Evolutionary conservation across 1,140 invertebrate genomes (phyloP).

Genomic region (Idris sp.): DNA sequence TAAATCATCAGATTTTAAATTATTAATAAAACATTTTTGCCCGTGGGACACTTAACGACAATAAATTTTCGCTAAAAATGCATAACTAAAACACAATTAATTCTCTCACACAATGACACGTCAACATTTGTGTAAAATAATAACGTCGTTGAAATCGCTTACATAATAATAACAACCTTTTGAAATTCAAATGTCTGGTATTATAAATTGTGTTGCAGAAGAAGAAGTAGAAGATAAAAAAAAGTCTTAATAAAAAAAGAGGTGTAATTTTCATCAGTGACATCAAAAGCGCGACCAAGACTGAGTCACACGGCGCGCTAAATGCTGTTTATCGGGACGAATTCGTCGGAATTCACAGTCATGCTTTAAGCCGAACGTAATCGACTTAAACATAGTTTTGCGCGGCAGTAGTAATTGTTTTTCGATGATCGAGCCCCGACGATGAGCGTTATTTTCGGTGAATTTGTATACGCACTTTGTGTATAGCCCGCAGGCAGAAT

Average conservation of each 20-base stretch:
- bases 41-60: constrained; percentile 18
- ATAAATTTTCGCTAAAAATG: too few species aligned
- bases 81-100: constrained; percentile 35
- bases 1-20: too few species aligned
- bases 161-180: constrained; percentile 40
- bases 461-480: constrained; percentile 47
- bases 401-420: constrained; percentile 45
- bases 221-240: constrained; percentile 8
- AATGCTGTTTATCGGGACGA: constrained; percentile 6
- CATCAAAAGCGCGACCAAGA: constrained; percentile 10
- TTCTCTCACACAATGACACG: constrained; percentile 28
- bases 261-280: constrained; percentile 25
- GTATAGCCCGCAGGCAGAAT: constrained; percentile 50
- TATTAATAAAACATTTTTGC: too few species aligned
- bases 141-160: constrained; percentile 36
- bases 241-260: too few species aligned
- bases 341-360: too few species aligned
- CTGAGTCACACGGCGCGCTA: constrained; percentile 17
- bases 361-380: too few species aligned
- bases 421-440: constrained; percentile 37
- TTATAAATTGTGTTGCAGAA: too few species aligned
- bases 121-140: constrained; percentile 16
- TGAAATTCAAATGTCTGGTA: constrained; percentile 30
- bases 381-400: constrained; percentile 29
- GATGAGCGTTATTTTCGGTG: constrained; percentile 56